Evolutionary conservation across 2,113 vertebrate species (phyloP).

Genomic region (Myodes glareolus): DNA sequence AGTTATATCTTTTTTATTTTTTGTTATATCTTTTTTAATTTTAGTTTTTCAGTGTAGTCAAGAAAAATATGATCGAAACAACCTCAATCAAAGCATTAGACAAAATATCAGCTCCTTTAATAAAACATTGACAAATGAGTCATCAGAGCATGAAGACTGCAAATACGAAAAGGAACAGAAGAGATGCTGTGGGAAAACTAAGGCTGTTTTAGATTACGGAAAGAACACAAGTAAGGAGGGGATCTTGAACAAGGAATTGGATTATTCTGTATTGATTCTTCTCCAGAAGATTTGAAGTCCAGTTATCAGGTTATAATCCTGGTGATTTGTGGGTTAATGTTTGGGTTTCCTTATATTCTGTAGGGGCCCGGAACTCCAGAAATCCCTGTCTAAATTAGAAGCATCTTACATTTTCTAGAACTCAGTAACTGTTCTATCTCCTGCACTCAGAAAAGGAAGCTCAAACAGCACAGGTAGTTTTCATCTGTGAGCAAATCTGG

Average conservation of each 20-base stretch:
- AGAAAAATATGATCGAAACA: slow-evolving; percentile 31
- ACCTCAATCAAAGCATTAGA: background rate
- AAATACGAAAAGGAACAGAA: background rate
- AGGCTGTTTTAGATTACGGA: background rate
- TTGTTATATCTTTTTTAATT: background rate
- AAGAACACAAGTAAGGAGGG: slow-evolving; percentile 26
- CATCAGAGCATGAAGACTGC: background rate
- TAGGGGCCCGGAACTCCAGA: too few relatives aligned
- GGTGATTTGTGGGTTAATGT: background rate
- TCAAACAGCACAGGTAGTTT: background rate
- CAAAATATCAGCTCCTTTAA: background rate
- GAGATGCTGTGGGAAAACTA: background rate
- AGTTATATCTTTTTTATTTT: background rate
- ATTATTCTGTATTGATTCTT: background rate
- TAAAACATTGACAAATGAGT: background rate
- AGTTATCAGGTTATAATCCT: background rate
- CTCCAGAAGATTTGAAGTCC: background rate
- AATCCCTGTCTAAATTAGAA: background rate
- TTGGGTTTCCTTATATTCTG: background rate
- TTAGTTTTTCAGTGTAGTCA: slow-evolving; percentile 59
- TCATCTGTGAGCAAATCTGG: background rate
- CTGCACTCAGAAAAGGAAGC: background rate
- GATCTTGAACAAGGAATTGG: background rate
- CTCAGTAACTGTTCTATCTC: background rate
- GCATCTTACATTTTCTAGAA: background rate